A percentile compares a stretch with the other conserved stretches of the same genome.
Conservation (phyloP, 2,797 vertebrate species). For the Sebastes itinus region DNA sequence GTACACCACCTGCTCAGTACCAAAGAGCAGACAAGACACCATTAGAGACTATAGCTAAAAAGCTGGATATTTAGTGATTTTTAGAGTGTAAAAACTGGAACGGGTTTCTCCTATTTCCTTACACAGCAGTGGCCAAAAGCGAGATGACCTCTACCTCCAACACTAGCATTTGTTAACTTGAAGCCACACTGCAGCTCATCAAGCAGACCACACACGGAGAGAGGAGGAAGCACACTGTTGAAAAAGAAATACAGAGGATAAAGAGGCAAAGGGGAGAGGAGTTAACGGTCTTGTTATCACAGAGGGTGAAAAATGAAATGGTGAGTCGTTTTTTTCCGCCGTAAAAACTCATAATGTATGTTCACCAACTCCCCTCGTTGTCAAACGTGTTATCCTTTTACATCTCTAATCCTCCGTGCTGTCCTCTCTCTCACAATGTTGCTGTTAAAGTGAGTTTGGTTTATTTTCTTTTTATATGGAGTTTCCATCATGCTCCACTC, state of each 20-base stretch:
- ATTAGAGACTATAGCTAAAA: no score
- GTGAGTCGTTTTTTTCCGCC: conserved; percentile 53
- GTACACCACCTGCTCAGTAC: neutral
- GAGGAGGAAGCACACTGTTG: conserved; percentile 22
- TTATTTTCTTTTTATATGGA: conserved; percentile 77
- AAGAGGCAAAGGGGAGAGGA: conserved; percentile 48
- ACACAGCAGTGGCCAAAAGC: conserved; percentile 32
- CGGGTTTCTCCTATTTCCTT: conserved; percentile 28
- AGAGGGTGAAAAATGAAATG: conserved; percentile 58
- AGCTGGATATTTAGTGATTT: neutral
- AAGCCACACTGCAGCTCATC: conserved; percentile 42
- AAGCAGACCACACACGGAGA: conserved; percentile 67
- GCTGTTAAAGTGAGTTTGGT: conserved; percentile 71
- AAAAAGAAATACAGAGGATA: conserved; percentile 31
- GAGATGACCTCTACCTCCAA: conserved; percentile 56
- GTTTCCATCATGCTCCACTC: conserved; percentile 79
- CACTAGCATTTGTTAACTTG: conserved; percentile 43
- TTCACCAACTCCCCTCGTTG: conserved; percentile 26
- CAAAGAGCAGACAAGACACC: neutral
- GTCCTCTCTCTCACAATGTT: conserved; percentile 48
- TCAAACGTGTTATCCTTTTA: conserved; percentile 50
- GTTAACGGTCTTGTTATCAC: conserved; percentile 63
- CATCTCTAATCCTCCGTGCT: conserved; percentile 25
- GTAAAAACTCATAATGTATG: conserved; percentile 55
- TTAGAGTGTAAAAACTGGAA: neutral